phyloP scores from a whole-genome alignment of 1,140 invertebrate species.

The Hydropsyche tenuis region DNA sequence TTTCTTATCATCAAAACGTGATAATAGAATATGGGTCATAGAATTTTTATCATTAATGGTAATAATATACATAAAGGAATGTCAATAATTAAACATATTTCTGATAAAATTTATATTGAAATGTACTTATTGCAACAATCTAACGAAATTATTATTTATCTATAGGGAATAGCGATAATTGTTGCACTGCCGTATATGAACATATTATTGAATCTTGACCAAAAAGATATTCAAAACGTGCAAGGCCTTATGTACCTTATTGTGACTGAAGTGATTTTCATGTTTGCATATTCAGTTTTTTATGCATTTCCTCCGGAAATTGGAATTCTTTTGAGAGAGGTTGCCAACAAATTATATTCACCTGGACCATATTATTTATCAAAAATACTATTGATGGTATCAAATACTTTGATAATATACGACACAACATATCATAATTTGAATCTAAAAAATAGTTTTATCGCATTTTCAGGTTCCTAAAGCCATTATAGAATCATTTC shows the following conservation, averaged over 20 bases:
- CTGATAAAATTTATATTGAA: no score
- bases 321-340: constrained; percentile 70
- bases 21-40: constrained; percentile 62
- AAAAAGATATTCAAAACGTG: constrained; percentile 72
- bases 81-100: no score
- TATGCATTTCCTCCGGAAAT: constrained; percentile 74
- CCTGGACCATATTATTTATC: constrained; percentile 73
- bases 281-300: constrained; percentile 72
- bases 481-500: constrained; percentile 66
- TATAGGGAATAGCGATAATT: constrained; percentile 68
- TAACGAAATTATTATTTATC: constrained; percentile 17
- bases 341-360: constrained; percentile 71
- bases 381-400: constrained; percentile 74
- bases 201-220: constrained; percentile 62
- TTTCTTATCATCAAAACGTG: constrained; percentile 66
- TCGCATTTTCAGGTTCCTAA: constrained; percentile 65
- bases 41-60: constrained; percentile 70
- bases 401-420: constrained; percentile 46
- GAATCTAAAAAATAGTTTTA: constrained; percentile 1
- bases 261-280: constrained; percentile 74
- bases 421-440: not conserved
- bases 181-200: constrained; percentile 68
- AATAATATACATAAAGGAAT: no score
- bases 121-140: no score
- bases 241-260: constrained; percentile 73